Evolutionary conservation across 64 coral and sea anemone species (phyloP).

Genomic region (Actinia tenebrosa): DNA sequence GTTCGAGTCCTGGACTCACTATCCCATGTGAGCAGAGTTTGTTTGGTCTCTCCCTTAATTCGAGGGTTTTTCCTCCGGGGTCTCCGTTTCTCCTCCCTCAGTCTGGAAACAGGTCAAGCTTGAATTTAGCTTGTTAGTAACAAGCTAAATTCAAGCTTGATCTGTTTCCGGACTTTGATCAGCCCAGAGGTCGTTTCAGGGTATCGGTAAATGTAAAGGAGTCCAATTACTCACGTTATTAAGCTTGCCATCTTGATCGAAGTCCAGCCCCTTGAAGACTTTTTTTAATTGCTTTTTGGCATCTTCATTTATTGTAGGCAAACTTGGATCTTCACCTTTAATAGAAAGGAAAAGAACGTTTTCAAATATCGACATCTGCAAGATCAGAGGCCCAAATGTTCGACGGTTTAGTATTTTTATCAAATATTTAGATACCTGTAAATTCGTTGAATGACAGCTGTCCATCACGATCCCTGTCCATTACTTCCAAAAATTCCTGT

Average conservation of each 20-base stretch:
- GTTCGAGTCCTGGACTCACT: too few relatives aligned
- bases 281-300: not conserved
- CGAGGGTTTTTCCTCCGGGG: too few relatives aligned
- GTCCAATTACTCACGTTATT: slow-evolving; percentile 15
- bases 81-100: too few relatives aligned
- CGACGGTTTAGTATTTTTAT: not conserved
- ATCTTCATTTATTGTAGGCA: not conserved
- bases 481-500: slow-evolving; percentile 12
- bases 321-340: slow-evolving; percentile 8
- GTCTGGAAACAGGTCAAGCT: too few relatives aligned
- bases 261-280: slow-evolving; percentile 10
- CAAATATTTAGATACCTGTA: not conserved
- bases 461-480: slow-evolving; percentile 18
- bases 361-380: too few relatives aligned
- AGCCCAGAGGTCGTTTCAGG: too few relatives aligned
- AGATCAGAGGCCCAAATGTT: not conserved
- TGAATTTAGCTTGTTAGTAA: too few relatives aligned
- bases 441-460: slow-evolving; percentile 6
- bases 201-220: too few relatives aligned
- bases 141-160: too few relatives aligned
- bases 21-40: too few relatives aligned
- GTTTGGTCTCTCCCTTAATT: too few relatives aligned
- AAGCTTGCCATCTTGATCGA: slow-evolving; percentile 23
- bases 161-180: too few relatives aligned
- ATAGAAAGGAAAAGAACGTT: not conserved